A percentile compares a stretch with the other conserved stretches of the same genome.
These are phyloP conservation scores for Coracopsis vasa DNA, from an alignment of 2,113 vertebrate species.

Conservation along the genomic window DNA sequence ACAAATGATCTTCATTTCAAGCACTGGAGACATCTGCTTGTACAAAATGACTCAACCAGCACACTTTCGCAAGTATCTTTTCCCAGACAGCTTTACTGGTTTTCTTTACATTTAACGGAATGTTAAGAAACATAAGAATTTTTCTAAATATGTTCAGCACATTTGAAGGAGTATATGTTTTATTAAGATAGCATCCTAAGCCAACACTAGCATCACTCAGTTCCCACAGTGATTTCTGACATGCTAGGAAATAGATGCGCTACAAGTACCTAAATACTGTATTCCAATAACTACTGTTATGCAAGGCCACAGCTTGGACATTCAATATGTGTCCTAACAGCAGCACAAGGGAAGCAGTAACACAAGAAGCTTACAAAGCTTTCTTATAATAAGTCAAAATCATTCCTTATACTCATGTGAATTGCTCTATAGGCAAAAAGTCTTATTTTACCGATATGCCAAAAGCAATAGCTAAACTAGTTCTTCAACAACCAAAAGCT, in stretches of 20 bases:
- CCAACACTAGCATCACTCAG: not conserved
- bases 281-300: not conserved
- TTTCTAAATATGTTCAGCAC: not conserved
- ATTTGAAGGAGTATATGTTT: not conserved
- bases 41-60: slow-evolving; percentile 10
- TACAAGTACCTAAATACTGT: not conserved
- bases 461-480: not conserved
- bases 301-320: not conserved
- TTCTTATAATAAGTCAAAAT: not conserved
- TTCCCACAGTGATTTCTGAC: not conserved
- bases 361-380: not conserved
- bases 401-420: not conserved
- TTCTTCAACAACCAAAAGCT: not conserved
- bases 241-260: not conserved
- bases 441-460: not conserved
- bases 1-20: not conserved
- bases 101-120: slow-evolving; percentile 23
- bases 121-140: not conserved
- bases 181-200: not conserved
- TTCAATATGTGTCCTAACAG: not conserved
- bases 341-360: not conserved
- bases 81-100: not conserved
- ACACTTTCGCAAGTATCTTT: not conserved
- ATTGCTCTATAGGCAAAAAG: not conserved
- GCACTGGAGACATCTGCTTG: not conserved